These are phyloP conservation scores for Calliphora vicina DNA, from an alignment of 1,140 invertebrate genomes.

Conservation along the genomic window DNA sequence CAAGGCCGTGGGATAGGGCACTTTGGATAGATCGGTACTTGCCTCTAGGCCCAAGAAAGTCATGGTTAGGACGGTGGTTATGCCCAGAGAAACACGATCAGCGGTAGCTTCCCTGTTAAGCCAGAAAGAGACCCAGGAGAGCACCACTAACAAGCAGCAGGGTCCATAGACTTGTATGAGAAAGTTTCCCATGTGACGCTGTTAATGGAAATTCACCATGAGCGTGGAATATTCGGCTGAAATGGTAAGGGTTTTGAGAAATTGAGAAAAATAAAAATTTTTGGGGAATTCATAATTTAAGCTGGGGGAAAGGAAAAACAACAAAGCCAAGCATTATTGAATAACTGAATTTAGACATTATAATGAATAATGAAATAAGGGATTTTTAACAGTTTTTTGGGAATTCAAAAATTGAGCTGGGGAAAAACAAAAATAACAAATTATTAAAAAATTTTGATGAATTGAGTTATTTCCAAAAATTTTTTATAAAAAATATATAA, in stretches of 20 bases:
- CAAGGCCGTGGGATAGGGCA: conserved; percentile 85
- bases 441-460: too few species aligned
- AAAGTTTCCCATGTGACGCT: conserved; percentile 87
- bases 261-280: background rate
- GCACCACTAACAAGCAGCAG: conserved; percentile 81
- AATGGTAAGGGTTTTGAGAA: conserved; percentile 42
- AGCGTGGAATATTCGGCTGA: conserved; percentile 80
- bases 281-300: too few species aligned
- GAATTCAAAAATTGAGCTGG: background rate
- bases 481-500: too few species aligned
- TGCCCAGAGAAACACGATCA: conserved; percentile 84
- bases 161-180: conserved; percentile 90
- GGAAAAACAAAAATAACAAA: too few species aligned
- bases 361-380: too few species aligned
- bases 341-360: too few species aligned
- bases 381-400: background rate
- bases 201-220: conserved; percentile 82
- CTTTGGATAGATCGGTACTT: conserved; percentile 85
- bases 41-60: conserved; percentile 87
- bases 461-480: too few species aligned
- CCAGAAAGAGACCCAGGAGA: conserved; percentile 93
- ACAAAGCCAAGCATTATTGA: too few species aligned
- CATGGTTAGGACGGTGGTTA: conserved; percentile 89
- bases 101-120: conserved; percentile 88
- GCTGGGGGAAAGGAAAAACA: background rate